Conservation (phyloP, 2,113 vertebrate species). For the Xyliphius kryptos region DNA sequence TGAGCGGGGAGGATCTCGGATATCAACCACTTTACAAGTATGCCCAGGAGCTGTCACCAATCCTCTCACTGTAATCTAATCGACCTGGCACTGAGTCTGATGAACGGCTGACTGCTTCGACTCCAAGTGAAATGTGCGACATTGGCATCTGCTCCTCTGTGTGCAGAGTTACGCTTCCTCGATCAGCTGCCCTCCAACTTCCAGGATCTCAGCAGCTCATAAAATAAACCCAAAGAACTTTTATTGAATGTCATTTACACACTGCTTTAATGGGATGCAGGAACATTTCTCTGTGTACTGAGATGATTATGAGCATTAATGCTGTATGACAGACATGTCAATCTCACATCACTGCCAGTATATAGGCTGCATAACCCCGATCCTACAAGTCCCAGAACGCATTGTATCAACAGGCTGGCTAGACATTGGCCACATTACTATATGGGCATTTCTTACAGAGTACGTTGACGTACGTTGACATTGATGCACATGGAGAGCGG, state of each 20-base stretch:
- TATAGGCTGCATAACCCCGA: too few relatives aligned
- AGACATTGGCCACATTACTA: too few relatives aligned
- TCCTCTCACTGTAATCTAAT: conserved; percentile 67
- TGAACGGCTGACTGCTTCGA: conserved; percentile 30
- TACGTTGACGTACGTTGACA: too few relatives aligned
- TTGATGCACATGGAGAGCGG: too few relatives aligned
- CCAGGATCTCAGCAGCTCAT: conserved; percentile 1
- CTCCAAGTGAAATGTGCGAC: conserved; percentile 28
- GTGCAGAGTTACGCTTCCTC: conserved; percentile 14
- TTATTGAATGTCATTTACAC: not conserved
- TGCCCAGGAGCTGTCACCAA: conserved; percentile 65
- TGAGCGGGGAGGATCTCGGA: conserved; percentile 51
- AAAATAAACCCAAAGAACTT: not conserved
- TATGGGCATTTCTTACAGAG: too few relatives aligned
- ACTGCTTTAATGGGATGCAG: not conserved
- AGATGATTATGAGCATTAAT: too few relatives aligned
- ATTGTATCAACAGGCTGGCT: too few relatives aligned
- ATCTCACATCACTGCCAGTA: too few relatives aligned
- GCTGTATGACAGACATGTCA: too few relatives aligned
- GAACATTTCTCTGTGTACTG: too few relatives aligned
- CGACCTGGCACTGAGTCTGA: conserved; percentile 49
- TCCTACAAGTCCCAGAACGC: too few relatives aligned
- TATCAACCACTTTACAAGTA: conserved; percentile 60
- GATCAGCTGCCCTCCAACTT: conserved; percentile 4
- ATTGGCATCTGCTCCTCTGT: conserved; percentile 32